Evolutionary conservation across 2,113 vertebrate genomes (phyloP).

Genomic region (Vicugna pacos): DNA sequence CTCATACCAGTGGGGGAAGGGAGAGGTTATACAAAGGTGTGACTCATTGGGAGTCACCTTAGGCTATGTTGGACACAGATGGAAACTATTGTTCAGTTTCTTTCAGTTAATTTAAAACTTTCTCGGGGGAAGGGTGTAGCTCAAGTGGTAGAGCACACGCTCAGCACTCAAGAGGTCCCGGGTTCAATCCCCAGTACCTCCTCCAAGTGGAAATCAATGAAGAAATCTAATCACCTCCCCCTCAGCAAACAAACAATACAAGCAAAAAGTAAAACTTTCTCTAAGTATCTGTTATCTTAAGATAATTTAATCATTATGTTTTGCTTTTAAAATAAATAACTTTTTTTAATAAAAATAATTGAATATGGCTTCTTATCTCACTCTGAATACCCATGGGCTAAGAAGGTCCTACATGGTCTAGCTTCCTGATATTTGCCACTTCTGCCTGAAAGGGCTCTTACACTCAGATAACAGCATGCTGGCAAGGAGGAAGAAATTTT

Average conservation of each 20-base stretch:
- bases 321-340: conserved; percentile 58
- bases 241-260: no score
- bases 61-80: neutral
- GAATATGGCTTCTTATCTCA: neutral
- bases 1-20: neutral
- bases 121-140: neutral
- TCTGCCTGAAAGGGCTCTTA: conserved; percentile 1
- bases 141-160: no score
- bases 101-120: conserved; percentile 46
- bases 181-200: no score
- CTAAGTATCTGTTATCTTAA: conserved; percentile 27
- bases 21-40: neutral
- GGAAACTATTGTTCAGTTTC: neutral
- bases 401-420: neutral
- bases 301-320: conserved; percentile 5
- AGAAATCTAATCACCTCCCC: no score
- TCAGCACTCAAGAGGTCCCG: no score
- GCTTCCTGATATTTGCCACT: neutral
- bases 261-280: neutral
- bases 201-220: no score
- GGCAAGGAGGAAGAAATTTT: neutral
- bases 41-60: conserved; percentile 10
- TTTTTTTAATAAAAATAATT: neutral
- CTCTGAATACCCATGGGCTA: neutral
- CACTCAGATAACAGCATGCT: neutral